Evolutionary conservation across 1,140 invertebrate genomes (phyloP).

Genomic region (Paramacrobiotus metropolitanus): DNA sequence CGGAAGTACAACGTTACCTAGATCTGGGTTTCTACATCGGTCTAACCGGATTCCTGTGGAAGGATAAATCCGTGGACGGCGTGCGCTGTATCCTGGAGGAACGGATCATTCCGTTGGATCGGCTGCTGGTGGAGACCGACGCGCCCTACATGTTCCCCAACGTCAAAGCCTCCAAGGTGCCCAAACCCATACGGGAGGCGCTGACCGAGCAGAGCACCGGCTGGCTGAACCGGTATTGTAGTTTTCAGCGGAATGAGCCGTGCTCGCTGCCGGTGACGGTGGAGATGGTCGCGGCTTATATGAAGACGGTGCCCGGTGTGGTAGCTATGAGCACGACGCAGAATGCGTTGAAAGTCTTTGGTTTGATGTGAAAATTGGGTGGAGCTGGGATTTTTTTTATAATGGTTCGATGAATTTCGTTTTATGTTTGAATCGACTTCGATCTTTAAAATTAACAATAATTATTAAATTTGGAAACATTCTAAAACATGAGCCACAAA

Average conservation of each 20-base stretch:
- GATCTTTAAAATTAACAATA: no score
- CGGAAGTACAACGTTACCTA: slow-evolving; percentile 61
- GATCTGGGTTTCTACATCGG: slow-evolving; percentile 64
- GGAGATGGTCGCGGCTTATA: slow-evolving; percentile 74
- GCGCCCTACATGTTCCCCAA: slow-evolving; percentile 90
- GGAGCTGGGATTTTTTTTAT: no score
- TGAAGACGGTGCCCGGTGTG: slow-evolving; percentile 59
- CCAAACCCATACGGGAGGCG: slow-evolving; percentile 53
- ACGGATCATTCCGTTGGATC: slow-evolving; percentile 51
- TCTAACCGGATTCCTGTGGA: slow-evolving; percentile 66
- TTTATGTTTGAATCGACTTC: no score
- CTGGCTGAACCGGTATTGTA: slow-evolving; percentile 51
- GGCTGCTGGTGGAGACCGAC: slow-evolving; percentile 67
- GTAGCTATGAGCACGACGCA: slow-evolving; percentile 73
- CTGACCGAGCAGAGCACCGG: slow-evolving; percentile 51
- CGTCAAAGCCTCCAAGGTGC: slow-evolving; percentile 68
- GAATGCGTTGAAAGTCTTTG: slow-evolving; percentile 75
- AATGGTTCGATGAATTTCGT: no score
- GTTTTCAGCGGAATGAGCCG: slow-evolving; percentile 84
- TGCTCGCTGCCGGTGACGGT: slow-evolving; percentile 73
- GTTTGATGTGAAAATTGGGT: slow-evolving; percentile 34
- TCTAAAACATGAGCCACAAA: no score
- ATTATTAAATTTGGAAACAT: no score
- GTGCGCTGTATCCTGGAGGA: slow-evolving; percentile 56
- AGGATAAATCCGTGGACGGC: slow-evolving; percentile 73